Percentiles rank a stretch among this genome's conserved stretches.
Conservation (phyloP, 1,140 invertebrate species). For the Drosophila bocqueti region DNA sequence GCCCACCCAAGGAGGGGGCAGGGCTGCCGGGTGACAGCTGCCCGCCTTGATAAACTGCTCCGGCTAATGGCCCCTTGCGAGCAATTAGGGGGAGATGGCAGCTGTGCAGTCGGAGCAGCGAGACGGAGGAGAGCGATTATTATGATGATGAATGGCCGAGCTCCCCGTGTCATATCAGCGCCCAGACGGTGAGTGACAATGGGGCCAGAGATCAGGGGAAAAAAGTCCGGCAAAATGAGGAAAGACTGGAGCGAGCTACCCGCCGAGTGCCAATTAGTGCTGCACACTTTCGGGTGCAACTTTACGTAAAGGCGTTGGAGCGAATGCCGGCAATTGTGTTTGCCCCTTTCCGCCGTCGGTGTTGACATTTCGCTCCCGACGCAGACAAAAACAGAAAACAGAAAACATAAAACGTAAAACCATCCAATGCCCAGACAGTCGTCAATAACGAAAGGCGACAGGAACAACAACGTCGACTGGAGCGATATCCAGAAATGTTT, state of each 20-base stretch:
- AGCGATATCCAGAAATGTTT: conserved; percentile 40
- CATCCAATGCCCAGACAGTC: conserved; percentile 62
- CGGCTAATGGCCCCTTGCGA: conserved; percentile 62
- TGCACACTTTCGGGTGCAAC: conserved; percentile 67
- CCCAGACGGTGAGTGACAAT: conserved; percentile 23
- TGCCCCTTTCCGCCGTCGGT: conserved; percentile 25
- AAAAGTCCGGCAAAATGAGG: background rate
- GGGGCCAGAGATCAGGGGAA: background rate
- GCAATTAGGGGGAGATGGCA: conserved; percentile 54
- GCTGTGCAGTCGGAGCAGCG: conserved; percentile 7
- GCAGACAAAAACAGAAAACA: conserved; percentile 58
- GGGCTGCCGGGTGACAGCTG: conserved; percentile 51
- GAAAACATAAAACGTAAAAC: conserved; percentile 45
- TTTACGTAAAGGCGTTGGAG: conserved; percentile 40
- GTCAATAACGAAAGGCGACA: conserved; percentile 63
- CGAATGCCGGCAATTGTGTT: conserved; percentile 54
- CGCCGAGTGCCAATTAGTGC: conserved; percentile 71
- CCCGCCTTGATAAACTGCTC: conserved; percentile 65
- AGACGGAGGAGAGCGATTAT: conserved; percentile 51
- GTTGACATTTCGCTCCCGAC: conserved; percentile 60
- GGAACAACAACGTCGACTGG: conserved; percentile 7
- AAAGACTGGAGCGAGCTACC: background rate
- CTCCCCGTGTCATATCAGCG: conserved; percentile 34
- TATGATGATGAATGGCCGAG: conserved; percentile 68
- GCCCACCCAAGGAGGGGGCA: background rate